Evolutionary conservation across 2,797 vertebrate species (phyloP), one percentile per base, ranked within the genome.

Genomic region (Arvicola amphibius): DNA sequence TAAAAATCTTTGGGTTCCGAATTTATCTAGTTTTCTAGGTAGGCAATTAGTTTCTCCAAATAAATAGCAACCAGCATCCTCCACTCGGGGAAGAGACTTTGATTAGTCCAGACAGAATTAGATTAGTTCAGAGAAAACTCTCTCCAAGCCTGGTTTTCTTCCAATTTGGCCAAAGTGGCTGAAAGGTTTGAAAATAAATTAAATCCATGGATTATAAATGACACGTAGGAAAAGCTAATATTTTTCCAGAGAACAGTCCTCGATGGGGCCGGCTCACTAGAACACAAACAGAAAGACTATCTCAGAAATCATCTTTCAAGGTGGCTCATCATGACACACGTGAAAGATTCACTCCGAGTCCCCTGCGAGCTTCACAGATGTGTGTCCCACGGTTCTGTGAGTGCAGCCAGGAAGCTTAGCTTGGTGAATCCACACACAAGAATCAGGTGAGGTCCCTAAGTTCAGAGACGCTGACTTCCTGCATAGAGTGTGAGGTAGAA

Each of bases 121-220:
- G 77, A 91, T 94, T 71, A 94, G 25, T 61, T 89, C 40, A 67
- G 43, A 32, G 40, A 48, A 74, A 71, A 74, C 69, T 90, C 80
- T 90, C 90, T 88, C 23, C 27, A 80, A 95, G 40, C 79, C 93
- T 27, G 12, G 37, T 94, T 94, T 93, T 40, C 74, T 97, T 96
- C 63, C 87, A 80, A 91, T 83, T 94, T 97, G 96, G 91, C 83
- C 74, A 91, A 93, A 89, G 76, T 81, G 34, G 61, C 12, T 90
- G 51, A 25, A 94, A 93, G 74, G 43, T 88, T 92, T 87, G 86
- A 92, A 94, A 96, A 48, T 91, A 91, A 93, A 95, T 89, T 93
- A 85, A 89, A 88, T 88, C 48, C 61, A 65, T 53, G 34, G 40
- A 91, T 88, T 93, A 85, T 90, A 96, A 92, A 83, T 90, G 80